Evolutionary conservation across 2,797 vertebrate genomes (phyloP).

Genomic region (Cottoperca gobio): DNA sequence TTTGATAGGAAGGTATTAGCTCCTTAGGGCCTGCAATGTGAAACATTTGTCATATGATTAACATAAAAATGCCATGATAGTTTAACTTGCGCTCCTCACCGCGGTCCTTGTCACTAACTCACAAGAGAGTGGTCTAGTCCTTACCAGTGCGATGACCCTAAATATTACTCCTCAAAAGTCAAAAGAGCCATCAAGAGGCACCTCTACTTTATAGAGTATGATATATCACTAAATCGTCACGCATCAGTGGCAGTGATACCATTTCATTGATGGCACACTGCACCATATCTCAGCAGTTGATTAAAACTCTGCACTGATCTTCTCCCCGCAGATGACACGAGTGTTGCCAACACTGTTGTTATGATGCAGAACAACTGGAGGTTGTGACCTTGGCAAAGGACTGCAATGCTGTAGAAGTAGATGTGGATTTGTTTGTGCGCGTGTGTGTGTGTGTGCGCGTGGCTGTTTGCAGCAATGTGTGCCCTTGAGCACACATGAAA

Average conservation of each 20-base stretch:
- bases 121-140: not conserved
- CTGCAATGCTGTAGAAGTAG: constrained; percentile 27
- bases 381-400: constrained; percentile 68
- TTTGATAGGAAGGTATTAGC: constrained; percentile 42
- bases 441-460: not conserved
- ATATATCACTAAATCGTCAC: constrained; percentile 33
- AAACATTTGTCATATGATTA: constrained; percentile 52
- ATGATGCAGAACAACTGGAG: constrained; percentile 62
- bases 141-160: not conserved
- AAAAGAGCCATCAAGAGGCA: constrained; percentile 36
- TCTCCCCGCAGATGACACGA: constrained; percentile 32
- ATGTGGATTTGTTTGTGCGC: constrained; percentile 7
- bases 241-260: constrained; percentile 35
- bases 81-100: constrained; percentile 8
- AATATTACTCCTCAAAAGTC: constrained; percentile 24
- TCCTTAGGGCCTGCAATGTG: constrained; percentile 27
- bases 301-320: constrained; percentile 58
- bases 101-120: constrained; percentile 12
- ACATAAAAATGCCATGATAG: constrained; percentile 46
- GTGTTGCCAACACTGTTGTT: constrained; percentile 45
- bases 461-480: not conserved
- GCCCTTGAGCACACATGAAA: constrained; percentile 43
- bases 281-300: constrained; percentile 40
- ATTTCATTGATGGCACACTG: constrained; percentile 51
- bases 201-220: constrained; percentile 9